Conservation (phyloP, 2,113 vertebrate species). For the Oreocharis arfaki region DNA sequence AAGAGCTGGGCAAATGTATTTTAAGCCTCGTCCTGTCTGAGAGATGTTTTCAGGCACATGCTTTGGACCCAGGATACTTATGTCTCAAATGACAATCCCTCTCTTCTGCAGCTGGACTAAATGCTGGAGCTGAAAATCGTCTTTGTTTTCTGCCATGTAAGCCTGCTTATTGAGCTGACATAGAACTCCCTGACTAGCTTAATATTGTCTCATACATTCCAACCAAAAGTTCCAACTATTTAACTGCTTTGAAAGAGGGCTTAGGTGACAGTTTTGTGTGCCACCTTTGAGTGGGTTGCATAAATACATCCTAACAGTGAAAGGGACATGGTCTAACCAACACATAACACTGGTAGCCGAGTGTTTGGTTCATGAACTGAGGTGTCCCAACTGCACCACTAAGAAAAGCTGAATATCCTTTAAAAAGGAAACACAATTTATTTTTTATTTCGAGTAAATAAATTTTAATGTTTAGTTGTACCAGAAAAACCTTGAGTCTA, state of each 20-base stretch:
- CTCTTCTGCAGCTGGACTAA: background rate
- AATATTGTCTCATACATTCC: background rate
- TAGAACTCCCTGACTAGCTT: background rate
- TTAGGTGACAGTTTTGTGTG: background rate
- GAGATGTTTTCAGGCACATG: background rate
- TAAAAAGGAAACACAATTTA: background rate
- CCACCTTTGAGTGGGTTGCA: background rate
- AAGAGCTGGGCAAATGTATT: background rate
- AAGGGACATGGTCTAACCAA: background rate
- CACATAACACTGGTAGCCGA: background rate
- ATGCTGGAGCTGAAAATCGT: background rate
- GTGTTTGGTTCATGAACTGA: background rate
- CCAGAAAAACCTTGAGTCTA: background rate
- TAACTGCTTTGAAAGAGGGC: background rate
- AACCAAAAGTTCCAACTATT: background rate
- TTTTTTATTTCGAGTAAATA: background rate
- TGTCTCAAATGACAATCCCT: fast-evolving
- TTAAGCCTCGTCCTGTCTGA: background rate
- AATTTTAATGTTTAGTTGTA: background rate
- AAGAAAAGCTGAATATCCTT: background rate
- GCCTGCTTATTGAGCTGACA: background rate
- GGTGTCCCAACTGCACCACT: too few relatives aligned
- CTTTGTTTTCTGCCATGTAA: background rate
- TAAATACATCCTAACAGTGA: background rate
- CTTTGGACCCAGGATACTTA: background rate